Conservation (phyloP, 2,797 vertebrate species). For the Enteromius trimaculatus region DNA sequence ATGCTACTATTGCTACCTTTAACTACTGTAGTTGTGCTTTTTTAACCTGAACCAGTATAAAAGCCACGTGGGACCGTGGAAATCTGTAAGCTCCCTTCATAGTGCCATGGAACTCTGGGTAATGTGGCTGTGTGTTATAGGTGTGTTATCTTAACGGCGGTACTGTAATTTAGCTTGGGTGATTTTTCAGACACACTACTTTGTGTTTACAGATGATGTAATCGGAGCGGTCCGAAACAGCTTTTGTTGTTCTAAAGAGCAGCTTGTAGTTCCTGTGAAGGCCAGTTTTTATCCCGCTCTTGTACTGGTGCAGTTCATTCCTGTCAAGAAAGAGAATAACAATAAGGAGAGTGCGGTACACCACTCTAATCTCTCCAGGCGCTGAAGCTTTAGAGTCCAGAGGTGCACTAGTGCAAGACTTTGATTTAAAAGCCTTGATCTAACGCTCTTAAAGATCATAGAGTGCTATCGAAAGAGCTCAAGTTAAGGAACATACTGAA, state of each 20-base stretch:
- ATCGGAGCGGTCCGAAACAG: not conserved
- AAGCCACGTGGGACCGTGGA: slow-evolving; percentile 27
- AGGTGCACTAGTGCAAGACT: slow-evolving; percentile 38
- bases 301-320: slow-evolving; percentile 10
- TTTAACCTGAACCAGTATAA: slow-evolving; percentile 37
- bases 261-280: slow-evolving; percentile 39
- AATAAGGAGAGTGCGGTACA: slow-evolving; percentile 1
- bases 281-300: slow-evolving; percentile 37
- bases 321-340: slow-evolving; percentile 3
- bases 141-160: slow-evolving; percentile 18
- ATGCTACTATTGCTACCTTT: slow-evolving; percentile 31
- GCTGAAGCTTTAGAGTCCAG: slow-evolving; percentile 36
- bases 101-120: slow-evolving; percentile 42
- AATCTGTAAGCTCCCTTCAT: slow-evolving; percentile 31
- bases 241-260: slow-evolving; percentile 23
- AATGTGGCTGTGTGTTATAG: slow-evolving; percentile 41
- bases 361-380: not conserved
- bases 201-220: slow-evolving; percentile 21
- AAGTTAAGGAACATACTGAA: slow-evolving; percentile 5
- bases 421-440: slow-evolving; percentile 21
- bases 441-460: slow-evolving; percentile 15
- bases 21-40: slow-evolving; percentile 49
- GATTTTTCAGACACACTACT: slow-evolving; percentile 15
- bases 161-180: slow-evolving; percentile 11
- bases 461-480: slow-evolving; percentile 19